These are phyloP conservation scores for Anisognathus igniventris DNA, from an alignment of 2,797 vertebrate genomes.

Conservation along the genomic window DNA sequence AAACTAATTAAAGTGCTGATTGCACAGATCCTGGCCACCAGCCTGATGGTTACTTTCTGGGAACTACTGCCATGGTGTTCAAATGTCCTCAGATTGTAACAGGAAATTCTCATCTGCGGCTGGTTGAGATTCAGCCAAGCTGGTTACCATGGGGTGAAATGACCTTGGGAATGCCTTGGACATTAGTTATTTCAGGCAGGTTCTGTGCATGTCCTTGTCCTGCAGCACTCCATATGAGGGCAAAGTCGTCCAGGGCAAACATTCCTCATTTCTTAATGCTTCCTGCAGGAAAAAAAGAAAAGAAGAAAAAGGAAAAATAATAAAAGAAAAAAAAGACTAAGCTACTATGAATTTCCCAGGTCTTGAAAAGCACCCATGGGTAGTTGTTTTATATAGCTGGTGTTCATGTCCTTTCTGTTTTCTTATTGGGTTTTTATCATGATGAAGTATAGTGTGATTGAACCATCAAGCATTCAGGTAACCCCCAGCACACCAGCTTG, in stretches of 20 bases:
- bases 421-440: not conserved
- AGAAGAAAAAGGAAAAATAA: not conserved
- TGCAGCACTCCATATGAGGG: not conserved
- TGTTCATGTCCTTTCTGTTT: not conserved
- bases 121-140: not conserved
- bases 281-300: rapidly evolving
- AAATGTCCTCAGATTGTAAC: not conserved
- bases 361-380: not conserved
- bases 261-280: not conserved
- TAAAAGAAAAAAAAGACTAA: not conserved
- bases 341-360: not conserved
- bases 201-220: not conserved
- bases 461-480: not conserved
- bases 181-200: not conserved
- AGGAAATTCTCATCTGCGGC: not conserved
- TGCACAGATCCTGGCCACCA: not conserved
- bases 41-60: not conserved
- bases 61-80: not conserved
- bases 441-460: not conserved
- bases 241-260: not conserved
- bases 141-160: not conserved
- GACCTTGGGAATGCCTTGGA: not conserved
- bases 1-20: not conserved
- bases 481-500: not conserved
- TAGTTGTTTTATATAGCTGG: not conserved